Conservation (phyloP, 2,113 vertebrate genomes). For the Mormoops blainvillei region DNA sequence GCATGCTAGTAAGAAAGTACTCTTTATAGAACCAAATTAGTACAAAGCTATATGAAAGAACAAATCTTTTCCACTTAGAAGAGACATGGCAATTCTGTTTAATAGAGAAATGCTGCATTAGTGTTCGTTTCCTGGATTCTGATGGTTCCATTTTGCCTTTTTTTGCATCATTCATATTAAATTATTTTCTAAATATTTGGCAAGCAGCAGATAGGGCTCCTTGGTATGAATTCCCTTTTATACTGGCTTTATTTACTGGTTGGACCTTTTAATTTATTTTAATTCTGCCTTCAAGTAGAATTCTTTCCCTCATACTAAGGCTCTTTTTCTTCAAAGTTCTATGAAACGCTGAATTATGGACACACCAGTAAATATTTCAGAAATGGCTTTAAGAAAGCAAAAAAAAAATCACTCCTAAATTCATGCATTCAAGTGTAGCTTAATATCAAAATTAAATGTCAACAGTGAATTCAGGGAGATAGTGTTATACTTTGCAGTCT, state of each 20-base stretch:
- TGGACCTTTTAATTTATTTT: neutral
- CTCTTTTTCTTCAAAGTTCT: neutral
- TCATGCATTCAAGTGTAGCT: constrained; percentile 48
- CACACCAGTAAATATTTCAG: neutral
- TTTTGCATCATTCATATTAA: neutral
- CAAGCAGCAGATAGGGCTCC: neutral
- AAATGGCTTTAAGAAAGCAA: constrained; percentile 4
- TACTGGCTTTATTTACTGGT: neutral
- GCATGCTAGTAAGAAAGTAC: neutral
- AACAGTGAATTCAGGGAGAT: constrained; percentile 62
- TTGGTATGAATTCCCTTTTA: neutral
- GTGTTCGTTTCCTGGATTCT: neutral
- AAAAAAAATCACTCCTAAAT: neutral
- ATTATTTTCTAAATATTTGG: neutral
- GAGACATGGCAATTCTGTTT: neutral
- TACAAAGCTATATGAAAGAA: constrained; percentile 6
- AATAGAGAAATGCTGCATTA: neutral
- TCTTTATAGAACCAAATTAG: constrained; percentile 20
- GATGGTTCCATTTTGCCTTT: neutral
- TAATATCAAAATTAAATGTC: constrained; percentile 63
- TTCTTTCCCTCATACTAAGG: neutral
- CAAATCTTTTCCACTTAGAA: constrained; percentile 14
- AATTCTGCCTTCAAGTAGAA: neutral
- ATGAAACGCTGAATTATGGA: neutral
- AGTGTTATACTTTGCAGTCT: constrained; percentile 66